Conservation (phyloP, 2,113 vertebrate species). For the Ptilonorhynchus violaceus region DNA sequence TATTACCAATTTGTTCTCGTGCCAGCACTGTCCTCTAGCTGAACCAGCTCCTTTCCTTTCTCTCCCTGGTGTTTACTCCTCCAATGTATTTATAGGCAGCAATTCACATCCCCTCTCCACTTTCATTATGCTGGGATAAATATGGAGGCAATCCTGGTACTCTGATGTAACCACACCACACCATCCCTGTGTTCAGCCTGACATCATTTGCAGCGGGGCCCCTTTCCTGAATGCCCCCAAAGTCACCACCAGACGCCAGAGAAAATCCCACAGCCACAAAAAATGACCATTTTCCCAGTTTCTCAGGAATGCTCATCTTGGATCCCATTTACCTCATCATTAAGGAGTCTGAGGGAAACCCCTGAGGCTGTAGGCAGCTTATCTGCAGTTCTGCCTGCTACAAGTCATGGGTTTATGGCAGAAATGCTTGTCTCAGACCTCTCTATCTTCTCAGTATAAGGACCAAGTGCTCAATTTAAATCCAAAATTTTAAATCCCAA, state of each 20-base stretch:
- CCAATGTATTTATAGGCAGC: conserved; percentile 14
- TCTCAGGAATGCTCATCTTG: background rate
- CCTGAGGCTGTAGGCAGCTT: background rate
- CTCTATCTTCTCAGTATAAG: background rate
- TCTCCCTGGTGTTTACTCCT: conserved; percentile 37
- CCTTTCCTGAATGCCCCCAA: background rate
- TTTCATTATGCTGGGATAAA: background rate
- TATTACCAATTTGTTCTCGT: conserved; percentile 49
- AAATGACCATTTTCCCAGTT: background rate
- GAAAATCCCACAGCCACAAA: background rate
- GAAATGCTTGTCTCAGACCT: background rate
- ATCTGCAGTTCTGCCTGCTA: background rate
- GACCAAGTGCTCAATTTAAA: background rate
- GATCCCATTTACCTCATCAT: background rate
- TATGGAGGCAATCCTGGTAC: background rate
- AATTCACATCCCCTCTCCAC: background rate
- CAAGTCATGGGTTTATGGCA: background rate
- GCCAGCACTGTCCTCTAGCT: conserved; percentile 56
- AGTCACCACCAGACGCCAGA: background rate
- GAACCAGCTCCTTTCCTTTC: conserved; percentile 33
- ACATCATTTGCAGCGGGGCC: background rate
- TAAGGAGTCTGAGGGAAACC: background rate
- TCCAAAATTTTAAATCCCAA: background rate
- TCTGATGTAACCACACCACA: background rate
- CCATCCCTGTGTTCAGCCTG: background rate